Base-by-base conservation (phyloP, 2,888 invertebrate species). In the Cyaniris semiargus region DNA sequence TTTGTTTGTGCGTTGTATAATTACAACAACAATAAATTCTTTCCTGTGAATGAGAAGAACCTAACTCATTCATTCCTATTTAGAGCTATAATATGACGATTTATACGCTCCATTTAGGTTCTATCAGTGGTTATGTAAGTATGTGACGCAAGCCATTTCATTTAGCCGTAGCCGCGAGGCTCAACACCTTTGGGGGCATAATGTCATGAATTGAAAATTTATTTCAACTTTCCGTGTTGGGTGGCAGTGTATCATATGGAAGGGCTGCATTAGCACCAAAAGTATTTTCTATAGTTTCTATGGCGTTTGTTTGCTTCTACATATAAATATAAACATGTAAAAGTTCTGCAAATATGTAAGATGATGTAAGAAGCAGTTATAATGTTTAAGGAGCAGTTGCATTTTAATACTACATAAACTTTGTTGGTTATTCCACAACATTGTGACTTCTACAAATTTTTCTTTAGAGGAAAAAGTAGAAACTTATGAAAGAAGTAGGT, bases 141-240 rank as follows among this genome's bases (percentile, higher is more conserved):
- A 66, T 66, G 27, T 66, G 66, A 66, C 66, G 66, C 13, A 60
- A 60, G 10, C 66, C 66, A 66, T 66, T 66, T 27, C 66, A 66
- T 66, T 66, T 15, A 10, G 27, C 66, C 27, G 27, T 15, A 27
- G 66, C 66, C 66, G 27, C 66, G 27, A 31, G 66, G 66, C 27
- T 66, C 66, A 66, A 66, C 27, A 66, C 66, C 66, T 66, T 27
- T 66, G 66, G 66, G 66, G 66, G 18, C 27, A 31, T 27, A 66
- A 66, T 31, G 66, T 66, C 66, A 66, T 66, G 27, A 66, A 31
- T 66, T 66, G 66, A 66, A 66, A 66, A 66, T 66, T 66, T 66
- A 66, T 66, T 66, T 31, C 66, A 27, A 66, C 66, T 31, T 66
- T 31, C 66, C 66, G 66, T 66, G 66, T 66, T 18, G 13, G 27